phyloP scores from a whole-genome alignment of 2,113 vertebrate species.

The Oostethus manadensis region DNA sequence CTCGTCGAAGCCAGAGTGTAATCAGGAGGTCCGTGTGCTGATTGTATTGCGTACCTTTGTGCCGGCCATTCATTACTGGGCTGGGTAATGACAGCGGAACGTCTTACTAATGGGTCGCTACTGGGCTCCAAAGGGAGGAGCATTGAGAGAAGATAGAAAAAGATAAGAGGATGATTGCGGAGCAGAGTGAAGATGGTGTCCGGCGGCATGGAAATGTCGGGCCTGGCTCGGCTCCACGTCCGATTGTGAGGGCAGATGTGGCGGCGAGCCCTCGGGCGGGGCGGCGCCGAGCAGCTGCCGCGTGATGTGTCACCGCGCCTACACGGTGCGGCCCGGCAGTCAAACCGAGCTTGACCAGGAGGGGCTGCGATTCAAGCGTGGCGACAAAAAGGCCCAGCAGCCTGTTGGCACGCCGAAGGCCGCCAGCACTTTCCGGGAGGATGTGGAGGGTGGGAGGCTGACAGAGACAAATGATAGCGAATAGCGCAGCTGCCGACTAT shows the following conservation, averaged over 20 bases:
- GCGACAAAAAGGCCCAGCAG: constrained; percentile 39
- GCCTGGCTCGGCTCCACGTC: constrained; percentile 57
- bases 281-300: constrained; percentile 56
- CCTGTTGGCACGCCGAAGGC: constrained; percentile 28
- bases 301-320: constrained; percentile 48
- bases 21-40: constrained; percentile 59
- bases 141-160: constrained; percentile 39
- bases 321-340: constrained; percentile 34
- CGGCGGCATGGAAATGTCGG: constrained; percentile 53
- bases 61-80: constrained; percentile 42
- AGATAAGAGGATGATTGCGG: constrained; percentile 64
- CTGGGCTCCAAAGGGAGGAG: constrained; percentile 38
- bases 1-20: constrained; percentile 29
- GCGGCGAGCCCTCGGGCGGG: constrained; percentile 46
- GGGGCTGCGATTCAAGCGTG: constrained; percentile 25
- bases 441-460: constrained; percentile 49
- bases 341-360: constrained; percentile 55
- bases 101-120: constrained; percentile 61
- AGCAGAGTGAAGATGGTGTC: constrained; percentile 62
- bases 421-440: constrained; percentile 58
- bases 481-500: constrained; percentile 68
- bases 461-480: constrained; percentile 66
- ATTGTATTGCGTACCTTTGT: constrained; percentile 58
- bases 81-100: constrained; percentile 60
- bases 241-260: constrained; percentile 75